Percentiles rank a stretch among this genome's conserved stretches.
phyloP scores from a whole-genome alignment of 2,888 invertebrate species.

The Drepanosiphum platanoidis region DNA sequence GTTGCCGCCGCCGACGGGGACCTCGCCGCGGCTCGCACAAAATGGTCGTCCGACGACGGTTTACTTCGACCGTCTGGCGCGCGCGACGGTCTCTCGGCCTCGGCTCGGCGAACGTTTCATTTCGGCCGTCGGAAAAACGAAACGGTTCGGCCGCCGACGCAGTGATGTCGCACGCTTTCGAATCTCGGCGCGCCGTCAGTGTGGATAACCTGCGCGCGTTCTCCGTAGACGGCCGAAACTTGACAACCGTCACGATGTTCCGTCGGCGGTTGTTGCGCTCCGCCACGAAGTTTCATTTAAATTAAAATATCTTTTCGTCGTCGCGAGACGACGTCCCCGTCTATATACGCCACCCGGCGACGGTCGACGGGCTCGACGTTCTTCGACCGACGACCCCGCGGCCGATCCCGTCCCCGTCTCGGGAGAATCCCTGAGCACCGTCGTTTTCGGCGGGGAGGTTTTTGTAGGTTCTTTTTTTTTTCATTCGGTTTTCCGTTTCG shows the following conservation, averaged over 20 bases:
- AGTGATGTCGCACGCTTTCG: slow-evolving; percentile 21
- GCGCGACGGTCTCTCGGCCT: not conserved
- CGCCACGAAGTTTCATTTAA: too few species aligned
- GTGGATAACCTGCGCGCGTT: slow-evolving; percentile 36
- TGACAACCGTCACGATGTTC: not conserved
- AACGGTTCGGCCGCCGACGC: slow-evolving; percentile 20
- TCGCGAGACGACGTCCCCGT: too few species aligned
- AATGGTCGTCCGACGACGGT: not conserved
- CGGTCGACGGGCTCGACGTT: too few species aligned
- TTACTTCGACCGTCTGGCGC: not conserved
- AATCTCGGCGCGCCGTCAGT: not conserved
- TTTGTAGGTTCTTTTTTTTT: too few species aligned
- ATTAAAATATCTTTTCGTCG: too few species aligned
- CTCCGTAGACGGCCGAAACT: not conserved
- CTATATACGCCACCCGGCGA: too few species aligned
- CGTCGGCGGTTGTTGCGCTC: not conserved
- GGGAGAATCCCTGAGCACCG: too few species aligned
- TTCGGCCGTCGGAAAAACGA: too few species aligned
- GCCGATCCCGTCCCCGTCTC: too few species aligned
- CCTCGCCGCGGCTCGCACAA: not conserved
- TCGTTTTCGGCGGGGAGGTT: too few species aligned
- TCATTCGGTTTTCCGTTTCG: too few species aligned
- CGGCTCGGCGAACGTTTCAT: not conserved
- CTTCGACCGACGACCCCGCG: too few species aligned
- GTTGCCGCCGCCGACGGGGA: not conserved